Conservation (phyloP, 2,797 vertebrate species). For the Aphelocoma californica region DNA sequence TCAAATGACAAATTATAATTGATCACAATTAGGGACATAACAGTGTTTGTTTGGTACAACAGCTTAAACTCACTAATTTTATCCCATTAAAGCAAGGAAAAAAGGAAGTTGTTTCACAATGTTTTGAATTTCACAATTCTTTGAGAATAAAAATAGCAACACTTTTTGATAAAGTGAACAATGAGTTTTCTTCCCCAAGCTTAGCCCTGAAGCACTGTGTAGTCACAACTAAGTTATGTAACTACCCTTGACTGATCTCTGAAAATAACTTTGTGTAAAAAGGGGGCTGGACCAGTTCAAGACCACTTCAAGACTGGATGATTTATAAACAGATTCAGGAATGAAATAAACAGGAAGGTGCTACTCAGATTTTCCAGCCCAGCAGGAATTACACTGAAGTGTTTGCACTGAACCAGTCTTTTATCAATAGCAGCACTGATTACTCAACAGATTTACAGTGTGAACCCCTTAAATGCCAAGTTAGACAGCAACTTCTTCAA, state of each 20-base stretch:
- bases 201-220: background rate
- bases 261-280: background rate
- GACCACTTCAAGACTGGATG: background rate
- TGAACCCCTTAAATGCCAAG: background rate
- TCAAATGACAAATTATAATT: background rate
- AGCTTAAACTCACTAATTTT: background rate
- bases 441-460: background rate
- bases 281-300: background rate
- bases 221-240: background rate
- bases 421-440: background rate
- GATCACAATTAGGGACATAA: background rate
- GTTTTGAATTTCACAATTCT: background rate
- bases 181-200: background rate
- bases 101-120: background rate
- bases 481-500: background rate
- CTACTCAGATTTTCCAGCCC: constrained; percentile 14
- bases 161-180: background rate
- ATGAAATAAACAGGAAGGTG: constrained; percentile 32
- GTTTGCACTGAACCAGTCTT: background rate
- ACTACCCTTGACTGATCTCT: background rate
- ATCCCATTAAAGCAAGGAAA: background rate
- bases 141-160: background rate
- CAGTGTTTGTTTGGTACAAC: background rate
- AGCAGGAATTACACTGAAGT: background rate
- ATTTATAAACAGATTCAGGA: background rate